These are phyloP conservation scores for Momotus momota DNA, from an alignment of 2,797 vertebrate species.

Conservation along the genomic window DNA sequence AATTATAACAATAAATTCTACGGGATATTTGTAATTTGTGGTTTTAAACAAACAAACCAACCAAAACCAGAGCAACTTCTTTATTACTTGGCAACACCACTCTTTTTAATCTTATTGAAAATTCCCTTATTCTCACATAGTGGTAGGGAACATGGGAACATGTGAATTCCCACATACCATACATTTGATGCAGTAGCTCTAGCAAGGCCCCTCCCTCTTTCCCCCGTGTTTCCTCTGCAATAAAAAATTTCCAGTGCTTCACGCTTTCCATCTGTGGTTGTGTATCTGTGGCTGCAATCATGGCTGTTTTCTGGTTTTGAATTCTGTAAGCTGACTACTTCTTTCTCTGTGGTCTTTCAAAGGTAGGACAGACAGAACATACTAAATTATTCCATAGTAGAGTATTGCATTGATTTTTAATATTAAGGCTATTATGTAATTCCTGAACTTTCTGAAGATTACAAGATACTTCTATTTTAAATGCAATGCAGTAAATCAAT, in stretches of 20 bases:
- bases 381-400: background rate
- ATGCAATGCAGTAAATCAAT: background rate
- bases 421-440: background rate
- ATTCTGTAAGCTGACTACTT: background rate
- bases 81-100: background rate
- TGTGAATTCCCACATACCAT: background rate
- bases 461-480: background rate
- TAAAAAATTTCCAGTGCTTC: background rate
- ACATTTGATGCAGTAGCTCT: background rate
- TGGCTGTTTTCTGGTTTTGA: background rate
- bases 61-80: background rate
- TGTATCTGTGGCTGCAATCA: background rate
- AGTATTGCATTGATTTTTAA: background rate
- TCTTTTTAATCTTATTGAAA: background rate
- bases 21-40: background rate
- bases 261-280: background rate
- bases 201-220: background rate
- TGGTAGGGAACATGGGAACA: background rate
- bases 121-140: background rate
- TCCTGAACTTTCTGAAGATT: conserved; percentile 8
- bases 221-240: background rate
- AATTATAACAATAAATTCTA: background rate
- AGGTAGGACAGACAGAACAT: background rate
- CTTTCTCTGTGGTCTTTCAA: background rate
- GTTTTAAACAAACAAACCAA: background rate